Percentiles rank a stretch among this genome's conserved stretches.
Conservation (phyloP, 2,888 invertebrate species). For the Mesoligia furuncula region DNA sequence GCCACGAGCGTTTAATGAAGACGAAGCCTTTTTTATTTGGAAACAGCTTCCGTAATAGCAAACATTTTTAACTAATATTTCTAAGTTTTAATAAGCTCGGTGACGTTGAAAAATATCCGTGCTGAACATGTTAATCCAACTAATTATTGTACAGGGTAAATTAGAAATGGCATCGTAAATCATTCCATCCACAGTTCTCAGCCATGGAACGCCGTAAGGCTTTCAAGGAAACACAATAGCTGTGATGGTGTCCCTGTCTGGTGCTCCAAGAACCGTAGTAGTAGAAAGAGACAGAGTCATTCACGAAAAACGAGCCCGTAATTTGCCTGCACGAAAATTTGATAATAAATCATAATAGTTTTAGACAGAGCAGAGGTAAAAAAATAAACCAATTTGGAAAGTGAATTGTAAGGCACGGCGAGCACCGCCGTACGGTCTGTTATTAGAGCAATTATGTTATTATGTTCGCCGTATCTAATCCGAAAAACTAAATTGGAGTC, state of each 20-base stretch:
- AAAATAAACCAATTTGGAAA: conserved; percentile 90
- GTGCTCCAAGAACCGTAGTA: conserved; percentile 65
- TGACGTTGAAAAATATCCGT: conserved; percentile 81
- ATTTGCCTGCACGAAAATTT: conserved; percentile 90
- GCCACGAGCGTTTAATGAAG: conserved; percentile 37
- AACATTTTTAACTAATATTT: conserved; percentile 77
- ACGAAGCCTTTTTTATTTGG: conserved; percentile 51
- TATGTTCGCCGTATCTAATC: conserved; percentile 90
- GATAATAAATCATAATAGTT: conserved; percentile 91
- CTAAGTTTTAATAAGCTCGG: conserved; percentile 75
- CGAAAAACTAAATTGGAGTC: conserved; percentile 90
- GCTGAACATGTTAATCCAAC: conserved; percentile 86
- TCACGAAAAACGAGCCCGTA: conserved; percentile 85
- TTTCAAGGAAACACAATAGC: conserved; percentile 83
- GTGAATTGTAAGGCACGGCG: conserved; percentile 90
- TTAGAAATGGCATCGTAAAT: conserved; percentile 87
- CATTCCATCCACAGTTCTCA: conserved; percentile 81
- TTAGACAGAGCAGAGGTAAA: conserved; percentile 88
- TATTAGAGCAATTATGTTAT: conserved; percentile 91
- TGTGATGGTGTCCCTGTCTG: conserved; percentile 79
- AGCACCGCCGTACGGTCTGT: conserved; percentile 84
- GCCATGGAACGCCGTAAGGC: conserved; percentile 82
- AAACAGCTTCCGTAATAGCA: conserved; percentile 72
- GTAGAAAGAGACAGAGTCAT: conserved; percentile 81
- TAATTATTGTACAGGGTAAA: conserved; percentile 86